Percentiles rank a stretch among this genome's conserved stretches.
These are phyloP conservation scores for Nanger granti DNA, from an alignment of 2,113 vertebrate species.

Conservation along the genomic window DNA sequence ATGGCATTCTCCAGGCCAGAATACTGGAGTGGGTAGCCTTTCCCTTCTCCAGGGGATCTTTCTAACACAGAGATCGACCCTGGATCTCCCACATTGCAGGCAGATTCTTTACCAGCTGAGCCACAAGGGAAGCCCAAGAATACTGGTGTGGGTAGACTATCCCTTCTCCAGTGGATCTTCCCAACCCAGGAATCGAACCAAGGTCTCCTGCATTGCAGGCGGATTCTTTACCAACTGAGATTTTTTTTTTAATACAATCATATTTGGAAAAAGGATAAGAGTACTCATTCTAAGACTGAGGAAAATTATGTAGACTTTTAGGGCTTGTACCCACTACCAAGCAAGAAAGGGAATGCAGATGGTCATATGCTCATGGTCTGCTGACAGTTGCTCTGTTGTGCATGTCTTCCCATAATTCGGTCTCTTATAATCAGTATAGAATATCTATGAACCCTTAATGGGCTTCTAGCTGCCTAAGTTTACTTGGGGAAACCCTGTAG, in stretches of 20 bases:
- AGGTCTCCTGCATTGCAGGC: background rate
- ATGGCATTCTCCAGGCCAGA: background rate
- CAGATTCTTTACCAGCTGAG: background rate
- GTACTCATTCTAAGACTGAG: background rate
- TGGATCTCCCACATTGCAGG: background rate
- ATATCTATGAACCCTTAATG: background rate
- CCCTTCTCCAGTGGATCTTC: background rate
- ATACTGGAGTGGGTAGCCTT: background rate
- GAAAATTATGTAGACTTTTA: background rate
- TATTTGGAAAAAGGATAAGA: background rate
- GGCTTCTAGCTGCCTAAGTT: background rate
- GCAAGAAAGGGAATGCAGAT: background rate
- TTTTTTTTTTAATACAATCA: background rate
- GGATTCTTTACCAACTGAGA: background rate
- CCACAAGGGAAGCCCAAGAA: background rate
- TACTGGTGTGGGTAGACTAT: background rate
- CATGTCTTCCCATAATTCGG: background rate
- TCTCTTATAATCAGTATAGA: background rate
- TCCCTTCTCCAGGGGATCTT: background rate
- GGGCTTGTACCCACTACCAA: background rate
- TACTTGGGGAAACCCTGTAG: background rate
- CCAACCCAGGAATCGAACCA: accelerated
- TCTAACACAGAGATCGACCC: background rate
- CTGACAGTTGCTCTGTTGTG: background rate
- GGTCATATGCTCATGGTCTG: background rate